Evolutionary conservation across 1,140 invertebrate genomes (phyloP), one percentile per base, ranked within the genome.

Genomic region (Meteorus sp.): DNA sequence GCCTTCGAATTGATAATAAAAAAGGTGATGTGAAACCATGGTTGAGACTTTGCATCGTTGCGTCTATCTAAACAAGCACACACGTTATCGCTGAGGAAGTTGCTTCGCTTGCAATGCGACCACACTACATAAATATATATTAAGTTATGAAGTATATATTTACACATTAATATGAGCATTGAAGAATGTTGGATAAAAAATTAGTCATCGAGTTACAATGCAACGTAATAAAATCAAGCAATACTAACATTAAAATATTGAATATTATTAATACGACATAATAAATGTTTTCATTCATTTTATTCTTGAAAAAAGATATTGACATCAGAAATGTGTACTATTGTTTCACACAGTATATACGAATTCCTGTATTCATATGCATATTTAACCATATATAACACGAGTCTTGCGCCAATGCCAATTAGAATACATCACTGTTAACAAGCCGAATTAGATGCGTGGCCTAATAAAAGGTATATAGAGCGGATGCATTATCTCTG

Each of bases 381-480:
- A 33, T 33, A 11, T 7, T 33, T 7, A 33, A 33, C 11, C 11
- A 33, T 33, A 15, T 35, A 20, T 50, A 15, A 35, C 47, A 8
- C 27, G 25, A 50, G 47, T 50, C 53, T 56, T 27, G 29, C 31
- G 22, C n/a, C 33, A 57, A 35, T 48, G 57, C 69, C 75, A 78
- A 77, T 78, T 78, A 78, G 76, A 77, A 76, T 72, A 77, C 69
- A 77, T 78, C 72, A 74, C 55, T 56, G 65, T 69, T 77, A 77
- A 77, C 76, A 59, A 77, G 73, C 67, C 70, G 64, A 77, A 78
- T 77, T 71, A 72, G 68, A 71, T 70, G 67, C 72, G 69, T 63
- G 64, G 4, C 55, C 45, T 39, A 57, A 39, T 48, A 48, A 57
- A 48, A 50, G 45, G 55, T n/a, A n/a, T n/a, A 11, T 57, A 57